Evolutionary conservation across 2,797 vertebrate genomes (phyloP).

Genomic region (Etheostoma nigrum): DNA sequence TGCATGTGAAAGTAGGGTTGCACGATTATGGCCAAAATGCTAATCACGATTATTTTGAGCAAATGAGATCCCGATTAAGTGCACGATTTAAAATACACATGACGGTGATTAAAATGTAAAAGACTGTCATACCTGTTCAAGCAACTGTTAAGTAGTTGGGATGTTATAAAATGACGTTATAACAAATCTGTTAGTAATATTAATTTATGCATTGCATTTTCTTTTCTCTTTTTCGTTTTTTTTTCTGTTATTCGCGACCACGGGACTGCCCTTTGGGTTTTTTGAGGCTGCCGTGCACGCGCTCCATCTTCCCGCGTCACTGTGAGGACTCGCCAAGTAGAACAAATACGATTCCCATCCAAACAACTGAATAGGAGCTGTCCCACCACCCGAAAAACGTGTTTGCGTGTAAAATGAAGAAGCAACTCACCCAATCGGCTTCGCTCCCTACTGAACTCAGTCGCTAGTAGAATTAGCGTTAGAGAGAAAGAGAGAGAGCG

Average conservation of each 20-base stretch:
- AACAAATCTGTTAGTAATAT: too few relatives aligned
- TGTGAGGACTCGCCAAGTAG: too few relatives aligned
- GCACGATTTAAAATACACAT: neutral
- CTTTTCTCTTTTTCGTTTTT: too few relatives aligned
- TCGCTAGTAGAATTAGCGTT: conserved; percentile 16
- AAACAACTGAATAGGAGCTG: conserved; percentile 70
- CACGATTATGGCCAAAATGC: too few relatives aligned
- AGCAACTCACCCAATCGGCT: conserved; percentile 22
- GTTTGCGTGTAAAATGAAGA: conserved; percentile 46
- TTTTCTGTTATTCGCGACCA: too few relatives aligned
- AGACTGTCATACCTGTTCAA: neutral
- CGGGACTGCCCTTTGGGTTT: neutral
- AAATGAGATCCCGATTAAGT: neutral
- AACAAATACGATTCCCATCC: too few relatives aligned
- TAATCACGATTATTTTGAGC: too few relatives aligned
- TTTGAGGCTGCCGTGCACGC: neutral
- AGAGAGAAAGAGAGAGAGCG: too few relatives aligned
- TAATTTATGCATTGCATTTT: too few relatives aligned
- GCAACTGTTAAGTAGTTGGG: too few relatives aligned
- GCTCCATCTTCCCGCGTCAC: too few relatives aligned
- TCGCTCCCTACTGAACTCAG: neutral
- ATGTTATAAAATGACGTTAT: neutral
- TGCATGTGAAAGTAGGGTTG: neutral
- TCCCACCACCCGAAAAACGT: neutral
- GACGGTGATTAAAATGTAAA: neutral